A percentile compares a stretch with the other conserved stretches of the same genome.
Conservation (phyloP, 2,888 invertebrate genomes). For the Desoria tigrina region DNA sequence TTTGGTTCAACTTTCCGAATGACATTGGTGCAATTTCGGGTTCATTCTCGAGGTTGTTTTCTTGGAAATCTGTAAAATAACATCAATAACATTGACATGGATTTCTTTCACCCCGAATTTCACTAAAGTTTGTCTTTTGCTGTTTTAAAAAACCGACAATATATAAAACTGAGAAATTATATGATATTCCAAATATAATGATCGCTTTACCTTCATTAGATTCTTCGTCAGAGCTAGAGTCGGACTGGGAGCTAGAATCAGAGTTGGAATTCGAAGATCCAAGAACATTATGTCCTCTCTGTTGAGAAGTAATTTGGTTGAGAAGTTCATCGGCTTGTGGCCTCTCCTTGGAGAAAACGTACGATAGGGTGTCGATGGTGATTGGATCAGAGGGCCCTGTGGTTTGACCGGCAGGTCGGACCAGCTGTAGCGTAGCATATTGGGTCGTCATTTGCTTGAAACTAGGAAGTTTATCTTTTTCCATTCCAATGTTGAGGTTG, state of each 20-base stretch:
- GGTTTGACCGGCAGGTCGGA: not conserved
- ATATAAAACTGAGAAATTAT: too few species aligned
- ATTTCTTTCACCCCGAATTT: too few species aligned
- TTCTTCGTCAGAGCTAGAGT: conserved; percentile 4
- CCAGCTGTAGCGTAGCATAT: not conserved
- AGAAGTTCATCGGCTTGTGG: not conserved
- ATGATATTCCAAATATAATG: too few species aligned
- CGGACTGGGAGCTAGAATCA: conserved; percentile 5
- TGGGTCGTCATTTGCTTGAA: conserved; percentile 15
- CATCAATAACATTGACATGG: too few species aligned
- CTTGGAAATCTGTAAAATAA: too few species aligned
- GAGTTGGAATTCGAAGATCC: not conserved
- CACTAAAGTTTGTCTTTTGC: too few species aligned
- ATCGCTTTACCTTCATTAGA: not conserved
- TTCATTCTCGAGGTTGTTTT: conserved; percentile 7
- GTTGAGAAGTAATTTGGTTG: not conserved
- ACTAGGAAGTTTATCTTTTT: conserved; percentile 3
- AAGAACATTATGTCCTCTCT: not conserved
- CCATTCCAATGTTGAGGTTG: conserved; percentile 9
- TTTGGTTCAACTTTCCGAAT: not conserved
- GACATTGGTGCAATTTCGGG: not conserved
- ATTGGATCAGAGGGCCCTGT: not conserved
- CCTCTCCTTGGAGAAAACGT: not conserved
- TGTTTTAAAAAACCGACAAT: too few species aligned
- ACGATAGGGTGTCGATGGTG: conserved; percentile 1